Conservation (phyloP, 2,113 vertebrate species). For the Barbus barbus region DNA sequence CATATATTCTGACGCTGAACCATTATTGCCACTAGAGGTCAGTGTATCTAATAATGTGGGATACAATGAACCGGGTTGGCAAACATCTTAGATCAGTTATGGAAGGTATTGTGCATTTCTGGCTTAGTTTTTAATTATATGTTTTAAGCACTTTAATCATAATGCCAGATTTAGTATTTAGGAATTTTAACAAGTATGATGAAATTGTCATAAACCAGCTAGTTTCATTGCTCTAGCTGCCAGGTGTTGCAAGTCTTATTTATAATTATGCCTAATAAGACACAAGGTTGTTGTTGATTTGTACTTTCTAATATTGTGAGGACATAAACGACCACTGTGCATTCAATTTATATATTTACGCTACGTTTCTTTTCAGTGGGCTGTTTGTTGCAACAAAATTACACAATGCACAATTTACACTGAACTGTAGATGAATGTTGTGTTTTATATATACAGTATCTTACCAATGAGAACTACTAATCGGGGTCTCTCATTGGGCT, state of each 20-base stretch:
- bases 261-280: not conserved
- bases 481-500: slow-evolving; percentile 82
- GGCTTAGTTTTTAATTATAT: not conserved
- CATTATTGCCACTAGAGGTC: slow-evolving; percentile 56
- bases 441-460: slow-evolving; percentile 37
- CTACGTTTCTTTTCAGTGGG: too few species aligned
- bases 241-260: not conserved
- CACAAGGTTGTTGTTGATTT: not conserved
- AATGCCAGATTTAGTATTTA: too few species aligned
- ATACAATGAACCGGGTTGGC: not conserved
- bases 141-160: not conserved
- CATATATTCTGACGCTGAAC: not conserved
- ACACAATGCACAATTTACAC: too few species aligned
- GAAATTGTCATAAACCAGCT: not conserved
- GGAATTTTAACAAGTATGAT: not conserved
- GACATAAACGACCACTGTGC: not conserved
- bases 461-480: slow-evolving; percentile 92
- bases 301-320: not conserved
- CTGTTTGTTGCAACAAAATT: too few species aligned
- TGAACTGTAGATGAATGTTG: too few species aligned
- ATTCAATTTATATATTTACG: not conserved
- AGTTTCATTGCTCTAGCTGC: not conserved
- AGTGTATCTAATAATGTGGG: not conserved
- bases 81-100: not conserved
- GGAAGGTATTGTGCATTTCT: not conserved